phyloP scores from a whole-genome alignment of 2,113 vertebrate species.

The Oncorhynchus nerka region DNA sequence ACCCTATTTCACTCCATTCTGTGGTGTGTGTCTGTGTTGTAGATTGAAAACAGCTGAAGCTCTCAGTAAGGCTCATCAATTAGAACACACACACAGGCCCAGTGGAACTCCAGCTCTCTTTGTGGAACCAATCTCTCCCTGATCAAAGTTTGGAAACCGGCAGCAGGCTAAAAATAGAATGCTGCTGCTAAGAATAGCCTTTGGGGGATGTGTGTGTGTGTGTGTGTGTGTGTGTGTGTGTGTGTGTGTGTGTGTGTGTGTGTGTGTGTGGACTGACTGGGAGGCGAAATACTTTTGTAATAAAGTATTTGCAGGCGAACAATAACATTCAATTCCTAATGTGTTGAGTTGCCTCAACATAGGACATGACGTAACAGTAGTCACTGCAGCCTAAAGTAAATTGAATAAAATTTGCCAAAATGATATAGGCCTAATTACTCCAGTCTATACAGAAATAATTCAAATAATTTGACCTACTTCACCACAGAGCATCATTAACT shows the following conservation, averaged over 20 bases:
- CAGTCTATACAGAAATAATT: too few relatives aligned
- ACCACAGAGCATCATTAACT: too few relatives aligned
- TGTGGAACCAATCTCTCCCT: too few relatives aligned
- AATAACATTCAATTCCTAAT: conserved; percentile 10
- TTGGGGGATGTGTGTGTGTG: conserved; percentile 45
- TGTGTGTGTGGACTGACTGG: not conserved
- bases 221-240: conserved; percentile 20
- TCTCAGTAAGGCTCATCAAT: conserved; percentile 81
- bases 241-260: conserved; percentile 6
- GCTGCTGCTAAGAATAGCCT: conserved; percentile 86
- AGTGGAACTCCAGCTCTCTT: conserved; percentile 74
- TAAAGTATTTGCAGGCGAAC: conserved; percentile 69
- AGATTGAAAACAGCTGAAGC: conserved; percentile 90
- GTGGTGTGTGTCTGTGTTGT: conserved; percentile 30
- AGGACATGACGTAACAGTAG: too few relatives aligned
- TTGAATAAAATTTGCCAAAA: too few relatives aligned
- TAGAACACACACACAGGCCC: conserved; percentile 43
- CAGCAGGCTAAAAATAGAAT: conserved; percentile 93
- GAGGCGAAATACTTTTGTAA: conserved; percentile 68
- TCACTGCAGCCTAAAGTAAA: too few relatives aligned
- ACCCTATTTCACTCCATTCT: conserved; percentile 64
- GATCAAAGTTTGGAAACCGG: conserved; percentile 83
- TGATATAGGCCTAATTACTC: too few relatives aligned
- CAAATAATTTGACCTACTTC: too few relatives aligned
- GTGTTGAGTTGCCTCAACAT: too few relatives aligned